Conservation (phyloP, 1,140 invertebrate genomes). For the Acromyrmex heyeri region DNA sequence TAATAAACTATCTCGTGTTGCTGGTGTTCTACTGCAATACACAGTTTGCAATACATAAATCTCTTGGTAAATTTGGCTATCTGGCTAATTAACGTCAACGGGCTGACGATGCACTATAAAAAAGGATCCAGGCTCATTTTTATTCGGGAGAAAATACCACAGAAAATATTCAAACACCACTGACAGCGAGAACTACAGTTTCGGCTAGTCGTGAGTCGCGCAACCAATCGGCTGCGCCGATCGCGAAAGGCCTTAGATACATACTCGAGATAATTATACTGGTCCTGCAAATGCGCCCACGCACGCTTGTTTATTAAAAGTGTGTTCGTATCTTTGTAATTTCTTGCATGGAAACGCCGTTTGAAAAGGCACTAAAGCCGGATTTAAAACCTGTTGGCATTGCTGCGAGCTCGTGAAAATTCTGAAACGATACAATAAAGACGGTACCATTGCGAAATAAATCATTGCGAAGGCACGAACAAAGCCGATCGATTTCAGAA, state of each 20-base stretch:
- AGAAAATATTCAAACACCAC: constrained; percentile 36
- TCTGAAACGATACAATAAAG: constrained; percentile 15
- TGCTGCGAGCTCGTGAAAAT: background rate
- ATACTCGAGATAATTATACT: constrained; percentile 41
- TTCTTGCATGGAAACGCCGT: constrained; percentile 4
- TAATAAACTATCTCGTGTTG: too few relatives aligned
- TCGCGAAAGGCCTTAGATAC: constrained; percentile 7
- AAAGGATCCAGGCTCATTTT: constrained; percentile 10
- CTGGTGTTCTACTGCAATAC: too few relatives aligned
- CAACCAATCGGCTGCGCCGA: background rate
- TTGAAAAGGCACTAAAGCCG: constrained; percentile 1
- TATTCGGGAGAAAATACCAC: constrained; percentile 31
- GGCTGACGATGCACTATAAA: constrained; percentile 27
- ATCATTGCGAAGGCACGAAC: background rate
- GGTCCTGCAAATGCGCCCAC: constrained; percentile 16
- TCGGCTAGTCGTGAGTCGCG: constrained; percentile 23
- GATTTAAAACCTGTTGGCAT: background rate
- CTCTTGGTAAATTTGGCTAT: too few relatives aligned
- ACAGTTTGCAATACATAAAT: too few relatives aligned
- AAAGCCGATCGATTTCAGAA: constrained; percentile 18
- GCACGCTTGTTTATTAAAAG: constrained; percentile 9
- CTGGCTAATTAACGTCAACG: constrained; percentile 25
- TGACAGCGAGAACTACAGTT: constrained; percentile 9
- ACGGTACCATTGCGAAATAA: background rate
- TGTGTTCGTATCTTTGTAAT: constrained; percentile 27